Percentiles rank a stretch among this genome's conserved stretches.
These are phyloP conservation scores for Galleria mellonella DNA, from an alignment of 1,140 invertebrate species.

Conservation along the genomic window DNA sequence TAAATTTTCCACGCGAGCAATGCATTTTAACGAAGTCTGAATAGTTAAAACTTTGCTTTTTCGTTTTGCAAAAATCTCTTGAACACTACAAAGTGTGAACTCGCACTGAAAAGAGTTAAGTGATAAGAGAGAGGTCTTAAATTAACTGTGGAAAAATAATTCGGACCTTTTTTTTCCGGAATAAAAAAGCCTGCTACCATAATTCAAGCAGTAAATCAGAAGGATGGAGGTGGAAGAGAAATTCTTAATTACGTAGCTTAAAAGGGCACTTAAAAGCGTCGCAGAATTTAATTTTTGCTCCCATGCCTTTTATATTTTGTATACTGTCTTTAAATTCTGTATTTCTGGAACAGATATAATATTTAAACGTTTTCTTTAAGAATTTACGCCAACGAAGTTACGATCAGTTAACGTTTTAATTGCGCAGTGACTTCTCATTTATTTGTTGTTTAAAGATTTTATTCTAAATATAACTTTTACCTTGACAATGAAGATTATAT, in stretches of 20 bases:
- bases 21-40: too few species aligned
- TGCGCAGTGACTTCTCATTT: too few species aligned
- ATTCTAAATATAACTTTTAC: too few species aligned
- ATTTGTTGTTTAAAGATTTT: too few species aligned
- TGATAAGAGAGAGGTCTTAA: conserved; percentile 28
- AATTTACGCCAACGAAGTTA: too few species aligned
- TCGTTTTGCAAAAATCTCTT: conserved; percentile 8
- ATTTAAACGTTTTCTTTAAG: too few species aligned
- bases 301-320: conserved; percentile 14
- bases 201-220: conserved; percentile 15
- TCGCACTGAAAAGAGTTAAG: conserved; percentile 25
- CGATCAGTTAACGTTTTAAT: too few species aligned
- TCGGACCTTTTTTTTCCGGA: conserved; percentile 17
- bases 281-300: conserved; percentile 18
- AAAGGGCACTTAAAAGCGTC: conserved; percentile 9
- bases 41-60: not conserved
- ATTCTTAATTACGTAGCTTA: conserved; percentile 14
- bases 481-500: too few species aligned
- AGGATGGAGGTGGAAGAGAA: conserved; percentile 4
- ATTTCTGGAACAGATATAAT: too few species aligned
- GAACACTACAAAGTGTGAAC: not conserved
- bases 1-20: too few species aligned
- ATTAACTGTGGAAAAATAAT: conserved; percentile 32
- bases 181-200: conserved; percentile 13
- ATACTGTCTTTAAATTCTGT: not conserved